Percentiles rank a stretch among this genome's conserved stretches.
Conservation (phyloP, 2,113 vertebrate genomes). For the Seriola quinqueradiata region DNA sequence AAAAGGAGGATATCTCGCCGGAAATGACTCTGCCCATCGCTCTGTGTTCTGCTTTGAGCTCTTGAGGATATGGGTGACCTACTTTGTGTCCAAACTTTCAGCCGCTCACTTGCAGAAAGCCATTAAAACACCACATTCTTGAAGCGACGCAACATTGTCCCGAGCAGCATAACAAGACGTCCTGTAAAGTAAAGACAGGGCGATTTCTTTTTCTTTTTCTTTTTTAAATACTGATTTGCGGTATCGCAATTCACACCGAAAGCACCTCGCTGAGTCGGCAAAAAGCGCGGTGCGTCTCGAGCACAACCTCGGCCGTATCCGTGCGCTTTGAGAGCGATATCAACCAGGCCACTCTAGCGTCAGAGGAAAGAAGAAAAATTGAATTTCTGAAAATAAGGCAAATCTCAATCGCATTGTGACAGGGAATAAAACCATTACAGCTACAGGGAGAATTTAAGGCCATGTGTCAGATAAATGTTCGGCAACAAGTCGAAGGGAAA, state of each 20-base stretch:
- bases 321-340: constrained; percentile 11
- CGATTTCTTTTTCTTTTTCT: too few species aligned
- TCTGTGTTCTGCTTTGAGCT: constrained; percentile 37
- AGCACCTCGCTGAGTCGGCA: background rate
- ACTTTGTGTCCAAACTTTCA: constrained; percentile 39
- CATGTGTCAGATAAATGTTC: constrained; percentile 7
- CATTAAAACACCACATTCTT: constrained; percentile 32
- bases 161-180: constrained; percentile 2
- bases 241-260: constrained; percentile 23
- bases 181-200: background rate
- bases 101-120: constrained; percentile 12
- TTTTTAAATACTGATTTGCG: constrained; percentile 35
- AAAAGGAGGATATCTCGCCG: constrained; percentile 17
- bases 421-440: constrained; percentile 24
- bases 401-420: constrained; percentile 45
- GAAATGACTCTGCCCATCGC: constrained; percentile 38
- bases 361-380: too few species aligned
- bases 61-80: constrained; percentile 11
- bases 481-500: constrained; percentile 25
- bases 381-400: constrained; percentile 60
- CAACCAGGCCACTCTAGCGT: constrained; percentile 44
- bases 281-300: constrained; percentile 5
- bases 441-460: constrained; percentile 32
- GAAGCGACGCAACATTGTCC: constrained; percentile 27
- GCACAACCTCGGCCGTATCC: constrained; percentile 33